phyloP scores from a whole-genome alignment of 2,888 invertebrate species.

The Mactromeris polynyma region DNA sequence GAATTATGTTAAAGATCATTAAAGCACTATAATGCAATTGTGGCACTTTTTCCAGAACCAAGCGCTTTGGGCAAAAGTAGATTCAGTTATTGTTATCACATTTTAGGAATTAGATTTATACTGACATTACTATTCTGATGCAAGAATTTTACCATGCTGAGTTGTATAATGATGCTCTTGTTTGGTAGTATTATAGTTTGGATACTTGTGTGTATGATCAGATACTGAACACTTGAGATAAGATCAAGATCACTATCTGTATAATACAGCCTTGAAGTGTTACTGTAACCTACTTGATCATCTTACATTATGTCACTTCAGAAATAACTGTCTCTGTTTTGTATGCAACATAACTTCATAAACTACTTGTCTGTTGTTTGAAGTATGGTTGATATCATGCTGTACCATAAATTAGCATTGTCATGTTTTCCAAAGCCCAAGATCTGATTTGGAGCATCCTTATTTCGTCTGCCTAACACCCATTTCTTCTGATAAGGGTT shows the following conservation, averaged over 20 bases:
- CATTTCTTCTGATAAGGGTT: no score
- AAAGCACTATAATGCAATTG: no score
- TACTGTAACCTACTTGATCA: background rate
- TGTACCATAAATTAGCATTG: background rate
- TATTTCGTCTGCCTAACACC: no score
- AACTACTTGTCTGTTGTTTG: background rate
- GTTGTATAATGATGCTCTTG: background rate
- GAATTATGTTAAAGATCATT: no score
- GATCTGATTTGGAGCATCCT: no score
- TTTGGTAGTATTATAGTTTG: background rate
- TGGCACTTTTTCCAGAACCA: no score
- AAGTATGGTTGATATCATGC: background rate
- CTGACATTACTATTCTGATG: background rate
- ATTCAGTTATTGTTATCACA: no score
- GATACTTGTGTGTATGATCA: background rate
- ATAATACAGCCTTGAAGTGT: background rate
- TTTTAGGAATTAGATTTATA: background rate
- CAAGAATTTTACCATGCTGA: background rate
- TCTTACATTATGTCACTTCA: background rate
- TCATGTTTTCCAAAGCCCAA: no score
- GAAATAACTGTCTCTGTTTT: background rate
- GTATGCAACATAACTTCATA: background rate
- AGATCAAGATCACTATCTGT: constrained; percentile 9
- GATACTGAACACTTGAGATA: constrained; percentile 7
- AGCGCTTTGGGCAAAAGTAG: no score